Percentiles rank a stretch among this genome's conserved stretches.
These are phyloP conservation scores for Morus bassanus DNA, from an alignment of 2,797 vertebrate species.

Conservation along the genomic window DNA sequence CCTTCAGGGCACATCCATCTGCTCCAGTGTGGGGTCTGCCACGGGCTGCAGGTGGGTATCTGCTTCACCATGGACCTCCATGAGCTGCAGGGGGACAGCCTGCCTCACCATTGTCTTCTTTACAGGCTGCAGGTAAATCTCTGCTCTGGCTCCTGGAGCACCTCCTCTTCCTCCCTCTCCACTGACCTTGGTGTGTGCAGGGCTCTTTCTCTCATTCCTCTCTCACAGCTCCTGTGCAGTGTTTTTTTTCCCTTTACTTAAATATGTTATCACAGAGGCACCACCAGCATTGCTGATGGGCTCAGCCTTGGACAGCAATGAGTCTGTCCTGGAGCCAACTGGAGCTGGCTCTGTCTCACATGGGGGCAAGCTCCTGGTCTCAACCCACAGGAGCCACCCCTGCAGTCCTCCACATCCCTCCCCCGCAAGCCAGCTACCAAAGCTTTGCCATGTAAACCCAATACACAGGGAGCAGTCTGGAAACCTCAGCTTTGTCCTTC, in stretches of 20 bases:
- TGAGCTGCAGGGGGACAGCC: not conserved
- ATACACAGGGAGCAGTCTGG: not conserved
- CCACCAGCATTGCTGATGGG: not conserved
- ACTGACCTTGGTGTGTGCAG: not conserved
- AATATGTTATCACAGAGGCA: not conserved
- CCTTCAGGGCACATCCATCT: not conserved
- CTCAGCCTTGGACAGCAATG: not conserved
- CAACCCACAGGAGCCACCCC: too few species aligned
- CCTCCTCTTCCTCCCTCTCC: not conserved
- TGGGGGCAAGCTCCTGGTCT: not conserved
- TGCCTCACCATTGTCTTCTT: fast-evolving
- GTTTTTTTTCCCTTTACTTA: not conserved
- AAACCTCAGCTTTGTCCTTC: not conserved
- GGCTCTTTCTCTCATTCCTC: not conserved
- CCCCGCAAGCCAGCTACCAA: too few species aligned
- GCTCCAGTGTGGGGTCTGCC: not conserved
- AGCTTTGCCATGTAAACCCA: not conserved
- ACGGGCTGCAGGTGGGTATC: not conserved
- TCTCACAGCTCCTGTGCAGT: not conserved
- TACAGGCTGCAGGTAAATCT: not conserved
- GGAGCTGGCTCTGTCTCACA: not conserved
- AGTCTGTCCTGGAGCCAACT: fast-evolving
- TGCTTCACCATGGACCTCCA: not conserved
- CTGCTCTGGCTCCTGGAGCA: not conserved
- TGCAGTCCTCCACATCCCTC: not conserved